Evolutionary conservation across 2,797 vertebrate species (phyloP), one percentile per base, ranked within the genome.

Genomic region (Graptemys geographica): DNA sequence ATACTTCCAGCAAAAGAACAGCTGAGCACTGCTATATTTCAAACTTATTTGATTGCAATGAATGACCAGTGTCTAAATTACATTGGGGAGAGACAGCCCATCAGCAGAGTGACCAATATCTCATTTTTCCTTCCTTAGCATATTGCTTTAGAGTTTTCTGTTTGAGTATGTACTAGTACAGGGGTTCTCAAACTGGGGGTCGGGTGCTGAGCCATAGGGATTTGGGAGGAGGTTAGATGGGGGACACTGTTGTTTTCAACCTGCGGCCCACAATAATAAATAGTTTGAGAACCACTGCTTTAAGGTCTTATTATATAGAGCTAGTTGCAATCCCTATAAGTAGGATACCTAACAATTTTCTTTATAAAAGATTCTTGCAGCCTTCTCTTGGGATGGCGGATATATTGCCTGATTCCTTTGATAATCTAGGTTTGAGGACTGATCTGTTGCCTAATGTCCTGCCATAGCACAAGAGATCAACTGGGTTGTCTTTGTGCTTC

Each of bases 381-480:
- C 10, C n/a, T 28, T 81, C 21, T 33, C 41, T 62, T 83, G 19
- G 41, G 12, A 13, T 47, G 28, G 25, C 41, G 25, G 84, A 86
- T 59, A 56, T 91, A 88, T 90, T 49, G 84, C 76, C 92, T 79
- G 89, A 80, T 82, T 53, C 53, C 18, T 2, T 93, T 69, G 74
- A 27, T 89, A 93, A 94, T 88, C 31, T 94, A 82, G 57, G 74
- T 76, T 3, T 27, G 21, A 76, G 65, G n/a, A 37, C 65, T 88
- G 85, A 94, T 74, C 85, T 44, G n/a, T n/a, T 81, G 25, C 87
- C 83, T 90, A 79, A 79, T 91, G 90, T 94, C 81, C 81, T 93
- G n/a, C 74, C 92, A 91, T 92, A 79, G 55, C 91, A 87, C 83
- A 95, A 86, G 90, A 95, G 92, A 86, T 95, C 91, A 93, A 92